A percentile compares a stretch with the other conserved stretches of the same genome.
Conservation (phyloP, 1,140 invertebrate genomes). For the Polypedilum pembai region DNA sequence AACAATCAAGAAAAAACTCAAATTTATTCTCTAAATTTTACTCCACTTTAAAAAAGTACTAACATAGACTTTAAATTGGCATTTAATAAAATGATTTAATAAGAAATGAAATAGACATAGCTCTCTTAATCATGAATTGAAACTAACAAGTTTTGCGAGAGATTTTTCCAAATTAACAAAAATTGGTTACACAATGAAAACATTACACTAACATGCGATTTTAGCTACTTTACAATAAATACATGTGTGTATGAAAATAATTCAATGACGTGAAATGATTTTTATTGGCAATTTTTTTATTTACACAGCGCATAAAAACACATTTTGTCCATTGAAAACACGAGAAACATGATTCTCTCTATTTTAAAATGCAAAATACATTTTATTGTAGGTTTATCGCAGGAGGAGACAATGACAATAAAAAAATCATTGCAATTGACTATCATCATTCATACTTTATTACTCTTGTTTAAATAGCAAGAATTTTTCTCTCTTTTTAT, state of each 20-base stretch:
- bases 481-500: neutral
- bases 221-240: too few relatives aligned
- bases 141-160: neutral
- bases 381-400: neutral
- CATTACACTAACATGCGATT: too few relatives aligned
- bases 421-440: slow-evolving; percentile 18
- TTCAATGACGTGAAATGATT: slow-evolving; percentile 18
- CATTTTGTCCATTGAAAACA: slow-evolving; percentile 15
- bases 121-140: too few relatives aligned
- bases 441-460: neutral
- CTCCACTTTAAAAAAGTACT: neutral
- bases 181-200: slow-evolving; percentile 9
- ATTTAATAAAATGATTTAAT: neutral
- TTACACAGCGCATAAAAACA: slow-evolving; percentile 17
- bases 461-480: neutral
- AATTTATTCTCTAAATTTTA: neutral
- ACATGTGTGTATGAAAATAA: neutral
- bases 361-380: slow-evolving; percentile 18
- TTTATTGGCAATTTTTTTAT: slow-evolving; percentile 8
- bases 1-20: slow-evolving; percentile 9
- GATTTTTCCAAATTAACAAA: neutral
- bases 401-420: neutral
- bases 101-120: too few relatives aligned
- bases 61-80: slow-evolving; percentile 1
- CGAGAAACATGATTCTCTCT: neutral